Conservation (phyloP, 2,113 vertebrate genomes). For the Sinocyclocheilus maitianheensis region DNA sequence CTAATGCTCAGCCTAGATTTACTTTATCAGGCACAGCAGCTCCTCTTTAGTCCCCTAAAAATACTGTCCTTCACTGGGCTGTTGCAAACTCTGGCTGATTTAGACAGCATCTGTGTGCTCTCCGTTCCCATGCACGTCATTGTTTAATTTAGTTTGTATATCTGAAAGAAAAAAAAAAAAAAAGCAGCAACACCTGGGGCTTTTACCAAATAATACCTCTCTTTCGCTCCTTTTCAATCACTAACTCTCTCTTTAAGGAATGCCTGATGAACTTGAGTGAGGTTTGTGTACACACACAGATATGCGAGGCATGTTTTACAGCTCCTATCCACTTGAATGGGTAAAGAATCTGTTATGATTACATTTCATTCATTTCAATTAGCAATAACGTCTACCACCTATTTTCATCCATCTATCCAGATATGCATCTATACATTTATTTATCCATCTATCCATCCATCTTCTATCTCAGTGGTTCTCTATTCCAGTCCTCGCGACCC, state of each 20-base stretch:
- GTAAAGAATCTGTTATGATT: too few species aligned
- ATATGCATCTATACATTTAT: too few species aligned
- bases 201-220: neutral
- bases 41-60: neutral
- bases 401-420: too few species aligned
- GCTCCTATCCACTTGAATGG: neutral
- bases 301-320: neutral
- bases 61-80: constrained; percentile 3
- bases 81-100: constrained; percentile 57
- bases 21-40: neutral
- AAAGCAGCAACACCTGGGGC: neutral
- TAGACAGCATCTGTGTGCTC: constrained; percentile 8
- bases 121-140: constrained; percentile 30
- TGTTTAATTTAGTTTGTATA: constrained; percentile 18
- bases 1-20: neutral
- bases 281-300: neutral
- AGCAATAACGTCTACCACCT: too few species aligned
- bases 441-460: too few species aligned
- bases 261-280: neutral
- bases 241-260: neutral
- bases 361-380: too few species aligned
- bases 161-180: neutral
- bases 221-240: neutral
- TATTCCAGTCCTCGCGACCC: too few species aligned
- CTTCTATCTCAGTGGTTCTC: too few species aligned